phyloP scores from a whole-genome alignment of 2,888 invertebrate species.

The Apamea sordens region DNA sequence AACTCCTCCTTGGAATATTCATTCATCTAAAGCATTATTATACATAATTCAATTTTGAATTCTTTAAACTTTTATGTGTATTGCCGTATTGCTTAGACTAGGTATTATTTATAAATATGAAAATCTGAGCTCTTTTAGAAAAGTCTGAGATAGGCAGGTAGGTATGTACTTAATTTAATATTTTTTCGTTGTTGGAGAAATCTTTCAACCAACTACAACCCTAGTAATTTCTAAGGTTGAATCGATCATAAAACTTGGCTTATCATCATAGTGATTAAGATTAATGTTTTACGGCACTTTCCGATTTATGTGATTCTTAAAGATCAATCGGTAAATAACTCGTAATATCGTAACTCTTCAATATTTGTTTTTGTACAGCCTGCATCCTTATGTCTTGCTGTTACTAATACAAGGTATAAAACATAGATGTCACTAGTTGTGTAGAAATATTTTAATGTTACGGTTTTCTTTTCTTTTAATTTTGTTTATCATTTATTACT shows the following conservation, averaged over 20 bases:
- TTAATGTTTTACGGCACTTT: constrained; percentile 13
- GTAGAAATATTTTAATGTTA: too few species aligned
- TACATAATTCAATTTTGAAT: too few species aligned
- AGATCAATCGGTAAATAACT: not conserved
- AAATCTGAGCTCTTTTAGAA: not conserved
- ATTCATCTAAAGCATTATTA: not conserved
- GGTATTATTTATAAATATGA: not conserved
- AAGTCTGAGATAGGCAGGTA: not conserved
- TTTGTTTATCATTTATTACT: not conserved
- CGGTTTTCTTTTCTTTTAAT: not conserved
- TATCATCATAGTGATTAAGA: not conserved
- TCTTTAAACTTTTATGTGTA: too few species aligned
- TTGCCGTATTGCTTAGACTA: not conserved
- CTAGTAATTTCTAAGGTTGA: constrained; percentile 14
- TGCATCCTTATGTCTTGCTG: not conserved
- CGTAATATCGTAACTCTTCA: not conserved
- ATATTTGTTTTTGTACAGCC: not conserved
- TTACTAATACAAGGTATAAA: constrained; percentile 16
- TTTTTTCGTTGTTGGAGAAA: not conserved
- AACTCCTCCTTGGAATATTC: not conserved
- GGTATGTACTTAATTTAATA: not conserved
- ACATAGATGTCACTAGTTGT: constrained; percentile 52
- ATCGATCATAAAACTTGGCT: constrained; percentile 14
- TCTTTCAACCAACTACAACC: not conserved
- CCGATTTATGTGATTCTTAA: not conserved